Evolutionary conservation across 2,888 invertebrate genomes (phyloP).

Genomic region (Antitype chi): DNA sequence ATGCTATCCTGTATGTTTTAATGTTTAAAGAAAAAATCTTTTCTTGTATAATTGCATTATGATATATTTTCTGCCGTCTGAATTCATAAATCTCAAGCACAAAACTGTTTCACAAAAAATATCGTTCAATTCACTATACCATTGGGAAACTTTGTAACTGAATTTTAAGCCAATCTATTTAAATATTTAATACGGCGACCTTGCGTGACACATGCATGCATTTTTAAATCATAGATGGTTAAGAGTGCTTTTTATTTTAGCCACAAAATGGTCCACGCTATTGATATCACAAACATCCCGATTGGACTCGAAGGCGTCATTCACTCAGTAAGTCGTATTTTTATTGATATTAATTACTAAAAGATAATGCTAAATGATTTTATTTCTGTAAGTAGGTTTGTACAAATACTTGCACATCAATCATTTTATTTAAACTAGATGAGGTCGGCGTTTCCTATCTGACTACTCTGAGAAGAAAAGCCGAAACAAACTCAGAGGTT

Average conservation of each 20-base stretch:
- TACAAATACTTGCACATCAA: too few relatives aligned
- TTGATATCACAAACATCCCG: constrained; percentile 68
- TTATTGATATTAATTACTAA: neutral
- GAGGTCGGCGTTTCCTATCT: too few relatives aligned
- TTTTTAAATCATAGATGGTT: neutral
- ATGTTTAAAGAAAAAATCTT: neutral
- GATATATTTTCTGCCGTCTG: neutral
- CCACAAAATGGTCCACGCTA: constrained; percentile 78
- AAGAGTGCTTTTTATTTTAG: constrained; percentile 29
- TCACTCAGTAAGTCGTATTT: constrained; percentile 68
- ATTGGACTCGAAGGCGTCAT: constrained; percentile 75
- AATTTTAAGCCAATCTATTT: neutral
- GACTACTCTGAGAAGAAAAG: too few relatives aligned
- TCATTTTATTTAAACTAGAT: too few relatives aligned
- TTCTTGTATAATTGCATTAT: too few relatives aligned
- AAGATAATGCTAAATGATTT: too few relatives aligned
- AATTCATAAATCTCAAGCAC: neutral
- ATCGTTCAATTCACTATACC: neutral
- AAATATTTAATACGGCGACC: neutral
- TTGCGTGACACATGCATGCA: constrained; percentile 11
- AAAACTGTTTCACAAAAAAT: neutral
- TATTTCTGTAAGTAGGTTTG: too few relatives aligned
- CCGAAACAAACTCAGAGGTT: too few relatives aligned
- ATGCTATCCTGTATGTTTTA: too few relatives aligned
- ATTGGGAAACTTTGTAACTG: neutral